Evolutionary conservation across 2,113 vertebrate species (phyloP).

Genomic region (Colistium nudipinnis): DNA sequence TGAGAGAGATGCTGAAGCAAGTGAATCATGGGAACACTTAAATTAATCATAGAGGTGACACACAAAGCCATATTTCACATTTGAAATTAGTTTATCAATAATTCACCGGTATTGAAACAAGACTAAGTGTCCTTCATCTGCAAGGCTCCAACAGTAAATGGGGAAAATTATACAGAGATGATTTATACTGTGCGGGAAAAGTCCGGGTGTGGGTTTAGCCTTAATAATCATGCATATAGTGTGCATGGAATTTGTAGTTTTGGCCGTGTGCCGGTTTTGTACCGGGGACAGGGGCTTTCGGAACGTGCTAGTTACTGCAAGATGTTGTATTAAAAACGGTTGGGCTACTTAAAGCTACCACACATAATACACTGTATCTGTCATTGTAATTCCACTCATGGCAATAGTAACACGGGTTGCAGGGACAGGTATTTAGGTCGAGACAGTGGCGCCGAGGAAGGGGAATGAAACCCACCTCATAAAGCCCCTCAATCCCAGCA

Average conservation of each 20-base stretch:
- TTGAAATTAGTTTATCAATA: constrained; percentile 80
- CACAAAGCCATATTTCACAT: constrained; percentile 71
- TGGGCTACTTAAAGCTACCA: background rate
- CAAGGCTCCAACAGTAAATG: constrained; percentile 53
- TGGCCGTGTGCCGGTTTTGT: background rate
- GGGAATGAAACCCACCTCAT: constrained; percentile 32
- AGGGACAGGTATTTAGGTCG: constrained; percentile 5
- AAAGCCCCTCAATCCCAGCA: constrained; percentile 38
- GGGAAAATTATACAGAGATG: constrained; percentile 48
- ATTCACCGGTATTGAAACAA: constrained; percentile 76
- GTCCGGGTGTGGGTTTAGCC: constrained; percentile 3
- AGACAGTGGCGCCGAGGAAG: constrained; percentile 11
- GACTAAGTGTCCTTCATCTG: constrained; percentile 74
- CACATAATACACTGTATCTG: constrained; percentile 32
- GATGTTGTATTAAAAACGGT: background rate
- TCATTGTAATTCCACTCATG: constrained; percentile 50
- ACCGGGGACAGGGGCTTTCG: background rate
- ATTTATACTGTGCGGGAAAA: constrained; percentile 53
- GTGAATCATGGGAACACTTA: constrained; percentile 57
- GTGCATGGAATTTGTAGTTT: background rate
- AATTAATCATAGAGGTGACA: constrained; percentile 75
- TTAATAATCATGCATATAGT: constrained; percentile 3
- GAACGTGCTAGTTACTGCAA: background rate
- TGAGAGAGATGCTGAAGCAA: constrained; percentile 56
- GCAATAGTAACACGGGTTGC: constrained; percentile 11